phyloP scores from a whole-genome alignment of 2,888 invertebrate species.

The Drosophila percnosoma region DNA sequence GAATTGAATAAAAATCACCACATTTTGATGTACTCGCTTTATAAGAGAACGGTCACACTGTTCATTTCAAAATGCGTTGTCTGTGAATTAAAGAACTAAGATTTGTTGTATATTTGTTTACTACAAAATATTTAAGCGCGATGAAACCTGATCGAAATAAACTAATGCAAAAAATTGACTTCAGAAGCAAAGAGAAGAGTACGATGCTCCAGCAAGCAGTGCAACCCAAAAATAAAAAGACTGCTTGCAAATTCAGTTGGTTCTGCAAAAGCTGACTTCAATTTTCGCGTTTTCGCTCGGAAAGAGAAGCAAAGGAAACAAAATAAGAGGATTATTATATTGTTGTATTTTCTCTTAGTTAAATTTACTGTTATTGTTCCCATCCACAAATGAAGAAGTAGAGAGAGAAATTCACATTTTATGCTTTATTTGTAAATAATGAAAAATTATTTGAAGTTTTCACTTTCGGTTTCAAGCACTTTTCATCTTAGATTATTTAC shows the following conservation, averaged over 20 bases:
- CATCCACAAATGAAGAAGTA: slow-evolving; percentile 15
- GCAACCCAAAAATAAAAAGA: background rate
- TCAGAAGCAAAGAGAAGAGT: background rate
- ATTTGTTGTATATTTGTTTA: background rate
- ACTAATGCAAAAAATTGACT: background rate
- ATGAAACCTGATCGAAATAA: background rate
- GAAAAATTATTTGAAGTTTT: slow-evolving; percentile 18
- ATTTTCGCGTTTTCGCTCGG: background rate
- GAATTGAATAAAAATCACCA: background rate
- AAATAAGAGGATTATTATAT: no score
- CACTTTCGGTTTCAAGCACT: background rate
- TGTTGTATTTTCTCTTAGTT: background rate
- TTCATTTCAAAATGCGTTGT: background rate
- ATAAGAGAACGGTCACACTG: background rate
- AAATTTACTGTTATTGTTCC: background rate
- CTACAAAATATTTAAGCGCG: background rate
- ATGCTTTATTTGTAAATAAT: slow-evolving; percentile 47
- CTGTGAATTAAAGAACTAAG: background rate
- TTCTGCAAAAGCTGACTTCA: background rate
- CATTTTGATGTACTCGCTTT: background rate
- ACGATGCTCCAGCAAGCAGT: background rate
- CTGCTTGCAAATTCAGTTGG: background rate
- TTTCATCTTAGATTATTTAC: slow-evolving; percentile 2
- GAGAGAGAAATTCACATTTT: slow-evolving; percentile 4
- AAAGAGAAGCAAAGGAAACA: background rate